Conservation (phyloP, 2,888 invertebrate genomes). For the Cremastinae sp. region DNA sequence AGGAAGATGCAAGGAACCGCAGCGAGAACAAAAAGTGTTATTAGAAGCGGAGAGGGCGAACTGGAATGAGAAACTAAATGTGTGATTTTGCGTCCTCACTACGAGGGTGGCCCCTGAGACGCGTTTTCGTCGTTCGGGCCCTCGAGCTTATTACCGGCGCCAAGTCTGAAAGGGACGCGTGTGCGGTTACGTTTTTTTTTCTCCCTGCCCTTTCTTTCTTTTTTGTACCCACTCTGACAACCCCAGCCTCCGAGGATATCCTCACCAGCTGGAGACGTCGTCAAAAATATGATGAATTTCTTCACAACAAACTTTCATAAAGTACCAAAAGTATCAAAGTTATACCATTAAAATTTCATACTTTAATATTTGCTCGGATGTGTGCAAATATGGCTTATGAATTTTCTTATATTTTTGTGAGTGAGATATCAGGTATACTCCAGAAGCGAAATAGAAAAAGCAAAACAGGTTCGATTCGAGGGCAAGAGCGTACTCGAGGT, state of each 20-base stretch:
- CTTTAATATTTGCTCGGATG: too few relatives aligned
- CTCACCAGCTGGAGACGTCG: too few relatives aligned
- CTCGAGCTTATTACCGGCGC: constrained; percentile 60
- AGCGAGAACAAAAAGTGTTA: constrained; percentile 9
- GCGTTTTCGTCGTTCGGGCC: constrained; percentile 43
- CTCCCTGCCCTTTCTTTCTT: constrained; percentile 14
- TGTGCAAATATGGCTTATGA: too few relatives aligned
- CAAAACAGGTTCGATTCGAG: too few relatives aligned
- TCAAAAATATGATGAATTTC: too few relatives aligned
- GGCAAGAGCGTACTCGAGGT: too few relatives aligned
- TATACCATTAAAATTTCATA: too few relatives aligned
- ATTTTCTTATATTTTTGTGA: too few relatives aligned
- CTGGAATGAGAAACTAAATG: not conserved
- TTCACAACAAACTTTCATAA: too few relatives aligned
- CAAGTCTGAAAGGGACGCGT: constrained; percentile 50
- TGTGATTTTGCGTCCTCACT: constrained; percentile 38
- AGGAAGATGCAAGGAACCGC: constrained; percentile 32
- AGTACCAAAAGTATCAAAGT: too few relatives aligned
- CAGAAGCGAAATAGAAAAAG: too few relatives aligned
- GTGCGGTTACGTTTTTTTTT: constrained; percentile 29
- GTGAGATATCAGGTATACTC: too few relatives aligned
- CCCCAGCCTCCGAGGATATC: not conserved
- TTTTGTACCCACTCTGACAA: constrained; percentile 8
- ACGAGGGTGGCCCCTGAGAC: constrained; percentile 53
- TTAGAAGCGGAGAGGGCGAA: constrained; percentile 18